These are phyloP conservation scores for Drosophila funebris DNA, from an alignment of 1,140 invertebrate species.

Conservation along the genomic window DNA sequence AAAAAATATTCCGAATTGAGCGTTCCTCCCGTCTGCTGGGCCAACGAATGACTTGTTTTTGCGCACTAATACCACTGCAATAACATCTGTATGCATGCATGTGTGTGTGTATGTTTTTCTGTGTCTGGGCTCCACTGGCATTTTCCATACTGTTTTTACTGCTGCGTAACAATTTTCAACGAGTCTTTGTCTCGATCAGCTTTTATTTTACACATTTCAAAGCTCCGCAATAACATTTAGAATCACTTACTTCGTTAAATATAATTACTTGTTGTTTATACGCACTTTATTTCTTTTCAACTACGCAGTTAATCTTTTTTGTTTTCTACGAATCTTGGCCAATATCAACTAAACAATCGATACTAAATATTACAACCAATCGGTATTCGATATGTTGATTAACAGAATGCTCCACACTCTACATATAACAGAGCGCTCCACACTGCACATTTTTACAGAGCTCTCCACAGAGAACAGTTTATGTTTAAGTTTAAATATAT, in stretches of 20 bases:
- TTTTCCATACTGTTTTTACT: slow-evolving; percentile 58
- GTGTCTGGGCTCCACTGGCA: slow-evolving; percentile 60
- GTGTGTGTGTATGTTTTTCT: slow-evolving; percentile 55
- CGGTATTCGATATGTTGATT: slow-evolving; percentile 27
- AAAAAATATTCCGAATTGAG: slow-evolving; percentile 27
- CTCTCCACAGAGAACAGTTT: too few species aligned
- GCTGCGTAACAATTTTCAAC: slow-evolving; percentile 58
- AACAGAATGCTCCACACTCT: not conserved
- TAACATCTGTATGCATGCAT: slow-evolving; percentile 33
- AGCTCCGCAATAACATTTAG: not conserved
- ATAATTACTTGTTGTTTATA: slow-evolving; percentile 30
- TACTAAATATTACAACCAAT: slow-evolving; percentile 5
- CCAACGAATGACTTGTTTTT: slow-evolving; percentile 73
- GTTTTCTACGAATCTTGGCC: slow-evolving; percentile 49
- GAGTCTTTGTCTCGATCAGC: not conserved
- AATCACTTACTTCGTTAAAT: slow-evolving; percentile 56
- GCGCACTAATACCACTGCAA: slow-evolving; percentile 47
- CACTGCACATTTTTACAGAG: not conserved
- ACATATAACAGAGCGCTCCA: not conserved
- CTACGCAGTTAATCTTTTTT: slow-evolving; percentile 76
- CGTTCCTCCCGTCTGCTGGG: not conserved
- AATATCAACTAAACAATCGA: slow-evolving; percentile 39
- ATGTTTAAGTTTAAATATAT: too few species aligned
- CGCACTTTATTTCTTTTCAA: slow-evolving; percentile 54
- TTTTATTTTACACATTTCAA: not conserved